Evolutionary conservation across 2,888 invertebrate species (phyloP).

Genomic region (Allacma fusca): DNA sequence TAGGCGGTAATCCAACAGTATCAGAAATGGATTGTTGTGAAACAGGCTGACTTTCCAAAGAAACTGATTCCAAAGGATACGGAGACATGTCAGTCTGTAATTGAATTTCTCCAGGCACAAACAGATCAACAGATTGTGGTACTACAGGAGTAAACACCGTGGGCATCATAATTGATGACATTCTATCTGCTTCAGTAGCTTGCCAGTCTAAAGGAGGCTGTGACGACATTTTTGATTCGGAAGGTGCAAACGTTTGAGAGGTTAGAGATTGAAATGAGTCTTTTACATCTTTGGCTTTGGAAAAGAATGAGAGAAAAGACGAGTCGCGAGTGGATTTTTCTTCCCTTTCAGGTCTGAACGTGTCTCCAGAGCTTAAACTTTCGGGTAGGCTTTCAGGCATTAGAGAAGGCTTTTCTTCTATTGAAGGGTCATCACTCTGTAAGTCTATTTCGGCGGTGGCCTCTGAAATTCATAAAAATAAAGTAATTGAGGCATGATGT

Average conservation of each 20-base stretch:
- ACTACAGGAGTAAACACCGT: background rate
- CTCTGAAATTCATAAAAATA: constrained; percentile 26
- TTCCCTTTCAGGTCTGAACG: background rate
- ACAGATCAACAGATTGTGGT: background rate
- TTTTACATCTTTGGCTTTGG: constrained; percentile 32
- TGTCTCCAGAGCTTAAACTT: background rate
- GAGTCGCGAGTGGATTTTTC: constrained; percentile 26
- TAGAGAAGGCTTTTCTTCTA: constrained; percentile 17
- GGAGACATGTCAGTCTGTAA: background rate
- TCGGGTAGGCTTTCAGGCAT: background rate
- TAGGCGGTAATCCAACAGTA: background rate
- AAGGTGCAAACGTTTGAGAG: background rate
- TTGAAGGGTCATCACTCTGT: constrained; percentile 30
- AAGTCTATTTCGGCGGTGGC: constrained; percentile 44
- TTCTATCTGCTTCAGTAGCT: background rate
- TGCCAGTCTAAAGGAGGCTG: background rate
- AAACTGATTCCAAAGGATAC: background rate
- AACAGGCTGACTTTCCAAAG: background rate
- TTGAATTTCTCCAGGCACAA: background rate
- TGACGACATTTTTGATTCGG: background rate
- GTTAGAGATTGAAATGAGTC: constrained; percentile 1
- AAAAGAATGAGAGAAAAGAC: constrained; percentile 26
- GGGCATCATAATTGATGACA: background rate
- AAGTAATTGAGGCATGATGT: too few species aligned
- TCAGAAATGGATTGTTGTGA: background rate